Evolutionary conservation across 1,140 invertebrate genomes (phyloP).

Genomic region (Brachionus calyciflorus): DNA sequence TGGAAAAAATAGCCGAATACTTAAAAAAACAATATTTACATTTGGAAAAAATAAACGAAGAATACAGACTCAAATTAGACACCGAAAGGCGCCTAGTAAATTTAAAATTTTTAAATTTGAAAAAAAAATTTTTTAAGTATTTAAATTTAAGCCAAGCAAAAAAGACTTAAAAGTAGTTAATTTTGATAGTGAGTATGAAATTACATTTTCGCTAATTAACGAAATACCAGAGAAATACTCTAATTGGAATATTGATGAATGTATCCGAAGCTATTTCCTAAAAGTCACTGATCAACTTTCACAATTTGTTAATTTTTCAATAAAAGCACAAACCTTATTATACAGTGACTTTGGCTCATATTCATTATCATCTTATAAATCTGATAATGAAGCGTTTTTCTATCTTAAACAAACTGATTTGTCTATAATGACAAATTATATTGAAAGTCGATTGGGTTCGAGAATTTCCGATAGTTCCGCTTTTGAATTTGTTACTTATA

Average conservation of each 20-base stretch:
- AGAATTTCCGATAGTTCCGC: constrained; percentile 72
- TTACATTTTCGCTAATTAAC: constrained; percentile 22
- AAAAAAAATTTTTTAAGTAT: neutral
- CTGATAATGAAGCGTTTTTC: neutral
- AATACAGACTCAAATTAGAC: constrained; percentile 7
- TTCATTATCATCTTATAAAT: neutral
- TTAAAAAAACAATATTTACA: neutral
- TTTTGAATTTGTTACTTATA: constrained; percentile 79
- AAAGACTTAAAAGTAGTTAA: constrained; percentile 31
- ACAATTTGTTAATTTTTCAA: neutral
- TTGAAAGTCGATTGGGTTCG: constrained; percentile 39
- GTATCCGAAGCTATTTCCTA: neutral
- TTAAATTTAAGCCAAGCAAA: neutral
- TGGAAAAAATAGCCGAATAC: neutral
- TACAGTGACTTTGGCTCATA: constrained; percentile 28
- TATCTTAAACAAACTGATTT: constrained; percentile 14
- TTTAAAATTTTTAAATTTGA: too few relatives aligned
- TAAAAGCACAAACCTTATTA: constrained; percentile 38
- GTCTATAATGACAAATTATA: constrained; percentile 35
- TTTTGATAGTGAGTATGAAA: constrained; percentile 45
- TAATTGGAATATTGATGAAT: constrained; percentile 33
- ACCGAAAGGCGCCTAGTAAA: neutral
- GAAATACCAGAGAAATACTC: constrained; percentile 25
- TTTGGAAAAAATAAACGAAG: constrained; percentile 21
- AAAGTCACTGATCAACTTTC: constrained; percentile 21